These are phyloP conservation scores for Drosophila setifemur DNA, from an alignment of 1,140 invertebrate species.

Conservation along the genomic window DNA sequence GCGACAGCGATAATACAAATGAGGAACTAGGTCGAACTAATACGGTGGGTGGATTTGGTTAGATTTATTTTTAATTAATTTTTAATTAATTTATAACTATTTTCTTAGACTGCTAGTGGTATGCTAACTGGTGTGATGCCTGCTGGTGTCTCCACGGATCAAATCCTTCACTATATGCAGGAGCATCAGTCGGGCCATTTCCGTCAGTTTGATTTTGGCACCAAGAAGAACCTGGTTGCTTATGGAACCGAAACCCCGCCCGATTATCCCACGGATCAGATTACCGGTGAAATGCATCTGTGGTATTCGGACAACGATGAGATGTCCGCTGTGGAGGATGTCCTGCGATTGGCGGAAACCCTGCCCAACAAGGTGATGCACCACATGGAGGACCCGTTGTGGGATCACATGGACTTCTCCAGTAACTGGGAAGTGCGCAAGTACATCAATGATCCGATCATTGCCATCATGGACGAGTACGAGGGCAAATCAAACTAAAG, in stretches of 20 bases:
- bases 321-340: conserved; percentile 26
- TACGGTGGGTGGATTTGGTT: neutral
- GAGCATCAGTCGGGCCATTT: conserved; percentile 82
- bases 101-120: conserved; percentile 82
- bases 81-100: conserved; percentile 49
- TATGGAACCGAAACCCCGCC: conserved; percentile 83
- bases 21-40: conserved; percentile 11
- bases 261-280: conserved; percentile 82
- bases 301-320: conserved; percentile 88
- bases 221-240: conserved; percentile 72
- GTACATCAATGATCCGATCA: conserved; percentile 80
- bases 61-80: conserved; percentile 83
- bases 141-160: conserved; percentile 88
- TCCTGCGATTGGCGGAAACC: conserved; percentile 7
- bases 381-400: conserved; percentile 28
- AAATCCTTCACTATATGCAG: conserved; percentile 88
- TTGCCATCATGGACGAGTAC: conserved; percentile 81
- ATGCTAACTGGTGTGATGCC: conserved; percentile 85
- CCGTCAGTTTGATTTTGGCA: conserved; percentile 81
- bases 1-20: neutral
- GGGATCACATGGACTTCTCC: conserved; percentile 79
- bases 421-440: conserved; percentile 81
- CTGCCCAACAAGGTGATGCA: conserved; percentile 36
- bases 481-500: conserved; percentile 12
- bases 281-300: conserved; percentile 83